Base-by-base conservation (phyloP, 2,113 vertebrate species). In the Odontesthes bonariensis region DNA sequence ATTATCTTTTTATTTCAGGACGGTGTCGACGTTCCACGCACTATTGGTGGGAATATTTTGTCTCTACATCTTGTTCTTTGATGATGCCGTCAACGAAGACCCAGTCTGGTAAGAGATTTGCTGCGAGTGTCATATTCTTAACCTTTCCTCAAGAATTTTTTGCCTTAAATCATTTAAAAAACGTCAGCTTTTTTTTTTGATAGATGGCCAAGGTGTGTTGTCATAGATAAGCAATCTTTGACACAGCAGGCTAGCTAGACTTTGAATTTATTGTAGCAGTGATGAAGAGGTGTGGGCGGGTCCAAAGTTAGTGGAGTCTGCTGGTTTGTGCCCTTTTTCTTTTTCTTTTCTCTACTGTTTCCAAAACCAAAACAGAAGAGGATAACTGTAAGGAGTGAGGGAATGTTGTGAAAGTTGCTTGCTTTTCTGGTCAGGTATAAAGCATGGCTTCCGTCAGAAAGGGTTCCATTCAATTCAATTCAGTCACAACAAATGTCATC, bases 1-100 rank as follows among this genome's bases (percentile, higher is more conserved):
- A 58, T 33, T 57, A 31, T 9, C 2, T 22, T 58, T 31, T 31
- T 5, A 23, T 87, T 92, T 92, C 94, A 99, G 98, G 95, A 96
- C 97, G 8, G 97, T 96, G 75, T 99, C 98, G 47, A 97, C 98
- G 0, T 94, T 97, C 89, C 98, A 99, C 0, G 97, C 98, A 31
- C 86, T 97, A 85, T 60, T 98, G 86, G 97, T 98, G 75, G 98
- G 97, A 80, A 66, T 92, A 42, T 96, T 98, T 82, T 96, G 97
- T 91, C 90, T 99, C 1, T 96, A 95, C 89, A 95, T 98, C 91
- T 90, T 97, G 75, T 84, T 95, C 23, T 98, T 96, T 0, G 97
- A 99, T 84, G 96, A 98, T 1, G 89, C 94, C 42, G 91, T 95
- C 79, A 97, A 95, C 62, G 88, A 94, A 84, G 96, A 99, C 89